A percentile compares a stretch with the other conserved stretches of the same genome.
Conservation (phyloP, 2,797 vertebrate genomes). For the Melanotaenia boesemani region DNA sequence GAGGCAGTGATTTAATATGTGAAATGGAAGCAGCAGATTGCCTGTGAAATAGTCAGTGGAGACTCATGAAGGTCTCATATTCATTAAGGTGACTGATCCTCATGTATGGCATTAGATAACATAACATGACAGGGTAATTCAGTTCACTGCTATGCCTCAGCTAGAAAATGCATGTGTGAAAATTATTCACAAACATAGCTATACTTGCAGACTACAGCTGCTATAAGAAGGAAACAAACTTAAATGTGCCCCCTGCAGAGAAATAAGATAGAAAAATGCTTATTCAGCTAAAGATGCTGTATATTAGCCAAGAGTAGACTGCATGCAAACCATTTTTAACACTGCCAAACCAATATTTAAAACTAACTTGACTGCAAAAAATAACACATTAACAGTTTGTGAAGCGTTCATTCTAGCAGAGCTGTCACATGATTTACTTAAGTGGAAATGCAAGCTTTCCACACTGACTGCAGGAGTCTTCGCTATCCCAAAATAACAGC, state of each 20-base stretch:
- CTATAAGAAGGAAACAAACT: constrained; percentile 19
- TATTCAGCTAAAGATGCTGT: constrained; percentile 51
- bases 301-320: constrained; percentile 3
- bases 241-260: constrained; percentile 36
- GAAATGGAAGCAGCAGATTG: constrained; percentile 34
- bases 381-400: neutral
- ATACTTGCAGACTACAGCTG: constrained; percentile 11
- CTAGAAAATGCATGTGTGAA: constrained; percentile 36
- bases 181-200: constrained; percentile 20
- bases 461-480: constrained; percentile 34
- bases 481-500: constrained; percentile 64
- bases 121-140: constrained; percentile 56
- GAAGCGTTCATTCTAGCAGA: constrained; percentile 9
- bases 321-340: constrained; percentile 10
- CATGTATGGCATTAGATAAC: constrained; percentile 50
- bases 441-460: constrained; percentile 42
- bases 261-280: constrained; percentile 35
- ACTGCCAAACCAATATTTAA: constrained; percentile 6
- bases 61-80: constrained; percentile 66
- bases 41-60: constrained; percentile 63
- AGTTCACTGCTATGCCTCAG: constrained; percentile 38
- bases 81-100: constrained; percentile 70
- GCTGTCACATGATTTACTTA: constrained; percentile 23
- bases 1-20: constrained; percentile 45
- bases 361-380: constrained; percentile 13